Conservation (phyloP, 2,888 invertebrate species). For the Mamestra brassicae region DNA sequence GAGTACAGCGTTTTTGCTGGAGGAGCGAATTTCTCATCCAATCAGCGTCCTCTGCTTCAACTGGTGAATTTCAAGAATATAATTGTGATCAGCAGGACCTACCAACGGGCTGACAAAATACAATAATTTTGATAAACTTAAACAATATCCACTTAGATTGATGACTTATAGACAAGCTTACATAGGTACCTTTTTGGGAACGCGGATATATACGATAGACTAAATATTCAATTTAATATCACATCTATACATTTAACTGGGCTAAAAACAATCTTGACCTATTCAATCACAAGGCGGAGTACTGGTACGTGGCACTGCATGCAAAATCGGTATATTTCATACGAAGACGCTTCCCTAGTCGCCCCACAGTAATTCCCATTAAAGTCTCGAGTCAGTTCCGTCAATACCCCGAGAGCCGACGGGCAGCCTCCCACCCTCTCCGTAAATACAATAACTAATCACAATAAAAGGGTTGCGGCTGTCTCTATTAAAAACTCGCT, state of each 20-base stretch:
- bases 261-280: not conserved
- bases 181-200: no score
- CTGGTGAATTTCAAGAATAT: no score
- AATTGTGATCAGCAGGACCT: no score
- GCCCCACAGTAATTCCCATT: constrained; percentile 80
- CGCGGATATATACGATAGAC: no score
- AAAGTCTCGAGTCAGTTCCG: constrained; percentile 66
- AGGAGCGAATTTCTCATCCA: no score
- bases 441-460: constrained; percentile 89
- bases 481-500: constrained; percentile 89
- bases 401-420: constrained; percentile 53
- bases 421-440: constrained; percentile 57
- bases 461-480: constrained; percentile 89
- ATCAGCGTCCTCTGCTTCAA: no score
- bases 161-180: no score
- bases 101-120: no score
- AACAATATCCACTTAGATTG: no score
- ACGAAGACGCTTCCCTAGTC: constrained; percentile 20
- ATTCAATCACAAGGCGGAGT: not conserved
- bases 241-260: no score
- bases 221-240: no score
- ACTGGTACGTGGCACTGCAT: not conserved
- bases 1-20: constrained; percentile 72
- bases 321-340: not conserved
- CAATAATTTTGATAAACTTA: no score